Evolutionary conservation across 2,797 vertebrate species (phyloP), one percentile per base, ranked within the genome.

Genomic region (Clarias laeviceps): DNA sequence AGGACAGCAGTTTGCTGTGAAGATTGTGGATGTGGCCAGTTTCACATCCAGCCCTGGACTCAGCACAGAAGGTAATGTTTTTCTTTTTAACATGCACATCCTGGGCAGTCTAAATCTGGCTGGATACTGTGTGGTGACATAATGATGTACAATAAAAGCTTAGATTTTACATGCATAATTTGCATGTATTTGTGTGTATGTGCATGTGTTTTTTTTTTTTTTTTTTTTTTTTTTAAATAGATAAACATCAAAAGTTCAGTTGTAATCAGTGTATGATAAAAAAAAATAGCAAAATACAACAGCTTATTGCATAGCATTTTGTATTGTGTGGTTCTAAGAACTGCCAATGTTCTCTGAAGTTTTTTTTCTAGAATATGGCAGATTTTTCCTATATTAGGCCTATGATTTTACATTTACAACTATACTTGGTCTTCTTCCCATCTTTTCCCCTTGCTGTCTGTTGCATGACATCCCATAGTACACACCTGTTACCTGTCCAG

Each of bases 1-100:
- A 4, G 97, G 97, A 83, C 98, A 99, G 91, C 97, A 99, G 93
- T 99, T 99, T 87, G 98, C 98, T 91, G 97, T 99, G 90, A 99
- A 99, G 94, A 99, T 99, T 88, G 98, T 99, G 91, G 98, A 99
- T 91, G 98, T 99, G 93, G 98, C 98, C 94, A 97, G 98, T 94
- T 99, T 99, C 93, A 99, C 98, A 86, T 99, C 98, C 95, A 99
- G 98, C 90, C 98, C 98, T 88, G 98, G 98, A 89, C 96, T 99
- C 96, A 99, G 98, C 95, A 99, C 98, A 90, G 98, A 99, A 94
- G 98, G 98, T 99, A 50, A 12, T 11, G 5, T 40, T 1, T 11
- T 45, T 45, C 2, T 45, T 45, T 45, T 50, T 50, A 45, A 78
- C 3, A 34, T 5, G 9, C 5, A 64, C 14, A 32, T 17, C 20